A percentile compares a stretch with the other conserved stretches of the same genome.
phyloP scores from a whole-genome alignment of 2,797 vertebrate genomes.

The Gorsachius magnificus region DNA sequence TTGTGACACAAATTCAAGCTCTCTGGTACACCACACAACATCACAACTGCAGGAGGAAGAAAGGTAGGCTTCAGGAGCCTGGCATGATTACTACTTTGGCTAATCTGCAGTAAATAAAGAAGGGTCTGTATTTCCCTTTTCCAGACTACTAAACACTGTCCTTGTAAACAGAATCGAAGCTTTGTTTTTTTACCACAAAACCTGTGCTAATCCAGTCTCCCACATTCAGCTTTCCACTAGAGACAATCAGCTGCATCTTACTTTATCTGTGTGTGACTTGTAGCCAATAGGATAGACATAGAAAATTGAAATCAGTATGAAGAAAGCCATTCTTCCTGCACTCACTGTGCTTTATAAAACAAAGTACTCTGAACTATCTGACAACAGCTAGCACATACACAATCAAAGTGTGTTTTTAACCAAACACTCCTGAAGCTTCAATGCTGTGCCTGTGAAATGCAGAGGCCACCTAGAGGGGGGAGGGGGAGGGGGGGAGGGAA shows the following conservation, averaged over 20 bases:
- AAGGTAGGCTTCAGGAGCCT: too few species aligned
- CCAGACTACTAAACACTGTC: not conserved
- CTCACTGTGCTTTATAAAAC: not conserved
- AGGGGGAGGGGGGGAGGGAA: rapidly evolving
- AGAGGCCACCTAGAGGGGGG: not conserved
- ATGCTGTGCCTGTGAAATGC: not conserved
- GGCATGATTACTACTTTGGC: too few species aligned
- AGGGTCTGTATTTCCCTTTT: too few species aligned
- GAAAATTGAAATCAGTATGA: not conserved
- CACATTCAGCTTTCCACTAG: not conserved
- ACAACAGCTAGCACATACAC: not conserved
- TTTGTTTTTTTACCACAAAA: not conserved
- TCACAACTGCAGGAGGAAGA: too few species aligned
- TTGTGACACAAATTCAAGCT: too few species aligned
- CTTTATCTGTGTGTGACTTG: not conserved
- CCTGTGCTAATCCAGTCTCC: not conserved
- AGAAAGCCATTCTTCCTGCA: not conserved
- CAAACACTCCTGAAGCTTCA: not conserved
- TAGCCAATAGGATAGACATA: not conserved
- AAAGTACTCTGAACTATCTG: not conserved
- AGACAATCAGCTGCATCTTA: not conserved
- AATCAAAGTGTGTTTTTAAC: not conserved
- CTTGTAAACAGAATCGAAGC: not conserved
- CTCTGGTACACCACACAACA: too few species aligned
- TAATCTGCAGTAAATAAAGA: too few species aligned